Evolutionary conservation across 1,140 invertebrate species (phyloP).

Genomic region (Drosophila pseudoobscura): DNA sequence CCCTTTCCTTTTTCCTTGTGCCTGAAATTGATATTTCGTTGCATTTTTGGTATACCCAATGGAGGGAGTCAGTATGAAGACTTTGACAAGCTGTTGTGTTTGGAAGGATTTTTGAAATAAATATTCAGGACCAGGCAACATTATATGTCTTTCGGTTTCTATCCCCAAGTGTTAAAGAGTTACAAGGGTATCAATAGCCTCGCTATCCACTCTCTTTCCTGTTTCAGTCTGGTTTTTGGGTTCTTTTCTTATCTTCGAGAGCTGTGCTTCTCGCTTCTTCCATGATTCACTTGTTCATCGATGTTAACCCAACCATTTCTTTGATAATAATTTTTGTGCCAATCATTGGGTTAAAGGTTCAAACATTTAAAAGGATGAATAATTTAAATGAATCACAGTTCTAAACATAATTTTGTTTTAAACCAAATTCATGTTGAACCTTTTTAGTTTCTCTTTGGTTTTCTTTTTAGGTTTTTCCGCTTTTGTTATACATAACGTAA

Average conservation of each 20-base stretch:
- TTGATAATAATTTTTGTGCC: slow-evolving; percentile 13
- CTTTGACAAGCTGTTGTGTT: no score
- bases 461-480: slow-evolving; percentile 2
- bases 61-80: no score
- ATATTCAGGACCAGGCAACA: no score
- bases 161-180: no score
- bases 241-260: neutral
- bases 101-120: no score
- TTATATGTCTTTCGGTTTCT: no score
- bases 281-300: slow-evolving; percentile 33
- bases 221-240: neutral
- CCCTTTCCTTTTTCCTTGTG: no score
- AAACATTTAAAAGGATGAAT: slow-evolving; percentile 1
- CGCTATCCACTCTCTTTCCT: neutral
- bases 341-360: slow-evolving; percentile 18
- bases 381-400: slow-evolving; percentile 43
- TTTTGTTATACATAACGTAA: slow-evolving; percentile 15
- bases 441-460: slow-evolving; percentile 8
- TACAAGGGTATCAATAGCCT: no score
- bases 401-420: slow-evolving; percentile 28
- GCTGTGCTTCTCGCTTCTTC: neutral
- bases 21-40: no score
- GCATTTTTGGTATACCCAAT: no score
- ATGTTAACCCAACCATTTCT: no score
- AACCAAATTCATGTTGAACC: neutral